Base-by-base conservation (phyloP, 2,888 invertebrate species). In the Mongoloraphidia duomilia region DNA sequence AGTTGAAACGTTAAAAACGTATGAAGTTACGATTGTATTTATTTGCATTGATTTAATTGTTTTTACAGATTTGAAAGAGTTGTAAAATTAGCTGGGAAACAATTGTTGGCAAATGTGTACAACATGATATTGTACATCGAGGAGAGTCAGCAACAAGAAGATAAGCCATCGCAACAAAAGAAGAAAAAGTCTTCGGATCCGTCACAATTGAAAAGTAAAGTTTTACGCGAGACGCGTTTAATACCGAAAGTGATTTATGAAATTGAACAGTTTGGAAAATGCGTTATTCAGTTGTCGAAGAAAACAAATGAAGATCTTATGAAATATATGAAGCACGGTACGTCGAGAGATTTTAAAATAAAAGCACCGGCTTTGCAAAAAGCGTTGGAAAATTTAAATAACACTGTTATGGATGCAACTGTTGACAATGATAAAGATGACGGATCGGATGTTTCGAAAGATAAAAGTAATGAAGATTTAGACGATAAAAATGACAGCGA, bases 161-260 rank as follows among this genome's bases (percentile, higher is more conserved):
- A 54, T 11, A 56, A 59, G 47, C 53, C 53, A 9, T 51, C 53
- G 39, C 58, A 60, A 46, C 56, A 51, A 4, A 65, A 61, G 47
- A 67, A 63, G 53, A 48, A 43, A 38, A 65, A 60, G 58, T 50
- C 52, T 13, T 54, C 58, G 11, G 61, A 66, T 49, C 53, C 62
- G 11, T 56, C 54, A 44, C 54, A 58, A 12, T 52, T 67, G 47
- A 68, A 70, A 46, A 73, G 68, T 50, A 74, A 72, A 61, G 74
- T 79, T 44, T 62, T 78, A 41, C 71, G 73, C 35, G 77, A 82
- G 61, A 79, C 79, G 0, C 74, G 74, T 56, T 67, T 73, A 14
- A 78, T 82, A 56, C 83, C 83, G 9, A 73, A 75, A 44, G 72
- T 82, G 0, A 75, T 83, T 47, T 70, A 74, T 42, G 80, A 77